Percentiles rank a stretch among this genome's conserved stretches.
phyloP scores from a whole-genome alignment of 2,797 vertebrate genomes.

The Onychomys torridus region DNA sequence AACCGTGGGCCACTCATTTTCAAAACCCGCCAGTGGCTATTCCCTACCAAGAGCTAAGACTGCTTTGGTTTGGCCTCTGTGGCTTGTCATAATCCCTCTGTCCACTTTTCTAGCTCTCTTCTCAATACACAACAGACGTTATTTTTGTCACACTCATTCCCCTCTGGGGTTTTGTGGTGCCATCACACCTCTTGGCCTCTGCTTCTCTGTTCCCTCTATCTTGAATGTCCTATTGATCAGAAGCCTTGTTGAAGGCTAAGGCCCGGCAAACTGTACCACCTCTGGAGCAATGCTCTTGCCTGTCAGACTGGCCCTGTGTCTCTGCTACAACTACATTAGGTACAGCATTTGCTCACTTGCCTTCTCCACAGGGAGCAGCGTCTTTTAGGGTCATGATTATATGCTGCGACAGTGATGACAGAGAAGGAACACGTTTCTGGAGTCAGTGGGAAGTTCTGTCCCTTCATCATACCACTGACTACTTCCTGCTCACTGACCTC shows the following conservation, averaged over 20 bases:
- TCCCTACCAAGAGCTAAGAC: background rate
- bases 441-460: background rate
- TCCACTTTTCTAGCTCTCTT: background rate
- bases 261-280: background rate
- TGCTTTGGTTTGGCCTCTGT: background rate
- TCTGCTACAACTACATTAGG: background rate
- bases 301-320: background rate
- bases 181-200: background rate
- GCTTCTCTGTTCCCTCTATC: background rate
- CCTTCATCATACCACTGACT: background rate
- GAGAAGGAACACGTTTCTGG: background rate
- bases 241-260: background rate
- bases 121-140: background rate
- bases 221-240: background rate
- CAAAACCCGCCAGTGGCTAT: background rate
- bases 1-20: background rate
- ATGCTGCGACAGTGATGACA: background rate
- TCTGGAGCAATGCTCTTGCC: background rate
- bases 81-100: background rate
- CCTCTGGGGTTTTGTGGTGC: background rate
- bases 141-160: background rate
- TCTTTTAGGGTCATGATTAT: background rate
- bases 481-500: background rate
- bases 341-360: background rate
- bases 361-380: background rate